These are phyloP conservation scores for Tetragonula clypearis DNA, from an alignment of 1,140 invertebrate genomes.

Conservation along the genomic window DNA sequence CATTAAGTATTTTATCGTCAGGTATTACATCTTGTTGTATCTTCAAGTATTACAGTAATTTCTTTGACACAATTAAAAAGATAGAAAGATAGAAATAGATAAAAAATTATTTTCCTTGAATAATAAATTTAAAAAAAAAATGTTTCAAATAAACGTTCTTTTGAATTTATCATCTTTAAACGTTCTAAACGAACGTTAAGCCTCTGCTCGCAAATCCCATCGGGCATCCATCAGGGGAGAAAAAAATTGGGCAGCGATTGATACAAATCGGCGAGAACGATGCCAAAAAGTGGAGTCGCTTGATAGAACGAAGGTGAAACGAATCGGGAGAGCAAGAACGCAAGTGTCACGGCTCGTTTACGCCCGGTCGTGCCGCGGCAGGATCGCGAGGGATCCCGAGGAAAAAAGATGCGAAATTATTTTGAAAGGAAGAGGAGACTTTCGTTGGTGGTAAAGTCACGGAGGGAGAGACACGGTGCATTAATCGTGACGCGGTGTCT, in stretches of 20 bases:
- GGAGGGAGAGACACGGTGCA: not conserved
- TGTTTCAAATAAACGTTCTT: too few species aligned
- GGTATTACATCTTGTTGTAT: too few species aligned
- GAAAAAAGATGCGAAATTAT: constrained; percentile 73
- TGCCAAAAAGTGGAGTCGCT: not conserved
- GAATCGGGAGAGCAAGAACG: constrained; percentile 51
- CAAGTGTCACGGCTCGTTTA: constrained; percentile 75
- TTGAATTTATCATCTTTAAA: too few species aligned
- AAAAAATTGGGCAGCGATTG: not conserved
- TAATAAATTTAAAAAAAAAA: too few species aligned
- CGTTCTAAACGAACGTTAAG: not conserved
- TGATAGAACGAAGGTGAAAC: constrained; percentile 39
- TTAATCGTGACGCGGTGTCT: constrained; percentile 24
- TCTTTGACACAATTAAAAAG: too few species aligned
- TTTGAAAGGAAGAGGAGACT: constrained; percentile 81
- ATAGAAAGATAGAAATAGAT: too few species aligned
- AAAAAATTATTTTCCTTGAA: too few species aligned
- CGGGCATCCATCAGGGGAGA: not conserved
- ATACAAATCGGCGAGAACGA: not conserved
- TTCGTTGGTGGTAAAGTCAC: constrained; percentile 75
- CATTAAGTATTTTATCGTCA: too few species aligned
- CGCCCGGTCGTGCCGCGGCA: constrained; percentile 64
- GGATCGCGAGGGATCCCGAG: constrained; percentile 60
- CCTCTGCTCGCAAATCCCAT: not conserved
- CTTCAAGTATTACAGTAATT: too few species aligned